Percentiles rank a stretch among this genome's conserved stretches.
These are phyloP conservation scores for Operophtera brumata DNA, from an alignment of 2,888 invertebrate genomes.

Conservation along the genomic window DNA sequence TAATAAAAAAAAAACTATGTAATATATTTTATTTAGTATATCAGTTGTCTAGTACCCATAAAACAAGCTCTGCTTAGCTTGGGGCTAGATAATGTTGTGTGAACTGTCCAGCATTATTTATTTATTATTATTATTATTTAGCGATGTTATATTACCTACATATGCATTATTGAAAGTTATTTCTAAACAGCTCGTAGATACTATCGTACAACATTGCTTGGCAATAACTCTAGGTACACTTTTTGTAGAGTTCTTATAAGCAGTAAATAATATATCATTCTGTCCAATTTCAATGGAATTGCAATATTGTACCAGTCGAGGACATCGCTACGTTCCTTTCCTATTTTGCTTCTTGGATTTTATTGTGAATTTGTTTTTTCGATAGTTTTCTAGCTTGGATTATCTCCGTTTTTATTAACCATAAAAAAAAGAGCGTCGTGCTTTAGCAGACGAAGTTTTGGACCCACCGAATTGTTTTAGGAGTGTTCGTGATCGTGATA, in stretches of 20 bases:
- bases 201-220: no score
- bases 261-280: constrained; percentile 18
- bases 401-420: constrained; percentile 2
- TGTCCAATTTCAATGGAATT: constrained; percentile 1
- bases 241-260: constrained; percentile 22
- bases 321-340: background rate
- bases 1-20: no score
- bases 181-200: no score
- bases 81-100: no score
- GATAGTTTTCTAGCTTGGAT: background rate
- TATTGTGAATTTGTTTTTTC: background rate
- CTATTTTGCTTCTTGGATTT: background rate
- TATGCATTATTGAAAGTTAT: no score
- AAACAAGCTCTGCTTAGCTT: no score
- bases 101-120: no score
- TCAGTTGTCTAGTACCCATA: no score
- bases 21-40: no score
- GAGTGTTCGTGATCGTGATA: constrained; percentile 32
- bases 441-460: constrained; percentile 10
- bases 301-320: background rate
- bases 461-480: constrained; percentile 21
- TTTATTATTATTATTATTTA: no score
- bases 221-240: constrained; percentile 1
- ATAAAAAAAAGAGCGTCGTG: constrained; percentile 12
- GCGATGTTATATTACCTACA: no score